Percentiles rank a stretch among this genome's conserved stretches.
Conservation (phyloP, 1,140 invertebrate genomes). For the Delia radicum region DNA sequence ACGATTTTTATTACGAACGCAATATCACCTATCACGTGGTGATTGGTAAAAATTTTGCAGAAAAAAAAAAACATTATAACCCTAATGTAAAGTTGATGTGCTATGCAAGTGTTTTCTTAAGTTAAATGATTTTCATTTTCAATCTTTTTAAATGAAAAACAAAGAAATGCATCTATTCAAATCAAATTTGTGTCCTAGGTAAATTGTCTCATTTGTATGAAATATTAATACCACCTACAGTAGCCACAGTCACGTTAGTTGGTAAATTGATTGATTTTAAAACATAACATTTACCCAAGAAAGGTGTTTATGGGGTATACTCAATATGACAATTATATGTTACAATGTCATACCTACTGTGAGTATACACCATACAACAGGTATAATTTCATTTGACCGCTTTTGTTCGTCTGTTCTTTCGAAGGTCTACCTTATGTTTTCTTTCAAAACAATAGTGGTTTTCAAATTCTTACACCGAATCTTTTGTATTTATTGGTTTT, state of each 20-base stretch:
- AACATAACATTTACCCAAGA: not conserved
- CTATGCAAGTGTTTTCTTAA: constrained; percentile 8
- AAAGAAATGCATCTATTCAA: not conserved
- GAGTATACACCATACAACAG: not conserved
- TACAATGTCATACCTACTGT: no score
- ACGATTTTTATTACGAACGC: no score
- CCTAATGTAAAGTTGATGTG: no score
- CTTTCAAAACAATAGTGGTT: not conserved
- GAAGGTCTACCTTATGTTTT: no score
- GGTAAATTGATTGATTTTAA: not conserved
- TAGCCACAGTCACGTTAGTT: constrained; percentile 6
- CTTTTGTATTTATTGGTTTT: not conserved
- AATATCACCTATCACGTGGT: no score
- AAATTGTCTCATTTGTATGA: not conserved
- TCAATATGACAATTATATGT: no score
- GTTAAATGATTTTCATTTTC: not conserved
- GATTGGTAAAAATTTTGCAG: no score
- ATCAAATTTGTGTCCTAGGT: not conserved
- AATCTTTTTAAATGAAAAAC: not conserved
- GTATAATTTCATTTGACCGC: not conserved
- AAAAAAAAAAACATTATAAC: not conserved
- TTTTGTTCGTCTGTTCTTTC: no score
- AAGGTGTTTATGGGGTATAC: not conserved
- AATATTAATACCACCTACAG: not conserved
- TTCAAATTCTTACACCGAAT: not conserved